Conservation (phyloP, 1,140 invertebrate genomes). For the Lasaia peninsularis region DNA sequence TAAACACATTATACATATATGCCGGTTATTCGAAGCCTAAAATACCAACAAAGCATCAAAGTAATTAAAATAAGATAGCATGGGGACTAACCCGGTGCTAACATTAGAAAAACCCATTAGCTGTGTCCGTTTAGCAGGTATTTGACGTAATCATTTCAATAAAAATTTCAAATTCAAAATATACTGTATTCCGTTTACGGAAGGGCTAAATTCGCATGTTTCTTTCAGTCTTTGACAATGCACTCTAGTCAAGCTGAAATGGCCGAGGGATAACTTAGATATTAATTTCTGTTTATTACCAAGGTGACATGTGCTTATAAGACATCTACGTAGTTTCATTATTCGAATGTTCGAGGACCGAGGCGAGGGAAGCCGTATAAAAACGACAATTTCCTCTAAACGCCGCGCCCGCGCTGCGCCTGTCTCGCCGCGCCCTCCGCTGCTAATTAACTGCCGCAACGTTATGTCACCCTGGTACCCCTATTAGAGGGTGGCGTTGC, state of each 20-base stretch:
- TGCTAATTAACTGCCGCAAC: conserved; percentile 72
- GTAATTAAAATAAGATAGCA: conserved; percentile 17
- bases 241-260: conserved; percentile 20
- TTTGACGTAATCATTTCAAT: background rate
- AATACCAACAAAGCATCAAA: conserved; percentile 2
- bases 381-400: conserved; percentile 76
- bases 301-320: conserved; percentile 66
- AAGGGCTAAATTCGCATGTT: background rate
- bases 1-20: too few species aligned
- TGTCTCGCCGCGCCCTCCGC: conserved; percentile 63
- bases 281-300: conserved; percentile 69
- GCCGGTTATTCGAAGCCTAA: background rate
- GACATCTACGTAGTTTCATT: conserved; percentile 67
- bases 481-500: conserved; percentile 46
- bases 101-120: conserved; percentile 34
- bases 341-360: conserved; percentile 53
- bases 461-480: conserved; percentile 75
- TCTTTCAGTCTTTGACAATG: background rate
- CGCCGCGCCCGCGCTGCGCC: conserved; percentile 70
- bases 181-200: background rate
- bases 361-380: conserved; percentile 67
- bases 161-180: too few species aligned
- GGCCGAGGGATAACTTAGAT: conserved; percentile 33
- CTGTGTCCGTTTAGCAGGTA: conserved; percentile 20
- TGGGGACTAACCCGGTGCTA: conserved; percentile 21